Percentiles rank a stretch among this genome's conserved stretches.
Conservation (phyloP, 2,888 invertebrate species). For the Metacarcinus magister region DNA sequence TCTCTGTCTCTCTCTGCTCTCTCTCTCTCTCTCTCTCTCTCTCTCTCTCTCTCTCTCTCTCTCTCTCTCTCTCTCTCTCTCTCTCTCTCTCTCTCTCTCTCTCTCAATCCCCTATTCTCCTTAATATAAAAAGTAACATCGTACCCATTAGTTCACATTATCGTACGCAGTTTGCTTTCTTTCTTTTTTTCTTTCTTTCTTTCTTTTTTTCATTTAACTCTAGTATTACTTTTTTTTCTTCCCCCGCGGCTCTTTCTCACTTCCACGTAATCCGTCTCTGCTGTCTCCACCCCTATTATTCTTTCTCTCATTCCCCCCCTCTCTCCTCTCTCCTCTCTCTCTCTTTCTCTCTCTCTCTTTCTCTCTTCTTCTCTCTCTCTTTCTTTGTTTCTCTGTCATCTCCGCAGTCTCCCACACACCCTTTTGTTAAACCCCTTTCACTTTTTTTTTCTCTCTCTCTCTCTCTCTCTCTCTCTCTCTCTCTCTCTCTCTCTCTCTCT, state of each 20-base stretch:
- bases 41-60: background rate
- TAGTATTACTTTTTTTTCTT: background rate
- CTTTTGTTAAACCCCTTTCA: background rate
- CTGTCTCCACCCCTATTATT: conserved; percentile 18
- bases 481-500: background rate
- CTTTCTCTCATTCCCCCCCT: background rate
- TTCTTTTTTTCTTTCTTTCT: background rate
- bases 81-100: background rate
- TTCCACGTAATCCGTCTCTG: background rate
- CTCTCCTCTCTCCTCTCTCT: background rate
- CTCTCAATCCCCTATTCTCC: background rate
- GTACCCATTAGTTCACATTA: background rate
- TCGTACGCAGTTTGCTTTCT: background rate
- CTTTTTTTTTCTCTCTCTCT: background rate
- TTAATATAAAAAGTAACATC: background rate
- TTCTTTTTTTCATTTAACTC: background rate
- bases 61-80: background rate
- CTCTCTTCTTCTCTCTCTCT: background rate
- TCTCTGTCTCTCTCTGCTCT: no score
- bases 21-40: background rate
- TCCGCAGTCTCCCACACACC: background rate
- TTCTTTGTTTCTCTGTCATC: background rate
- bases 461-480: background rate
- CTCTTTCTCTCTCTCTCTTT: background rate
- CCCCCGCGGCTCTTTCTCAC: no score